phyloP scores from a whole-genome alignment of 2,888 invertebrate genomes.

The Eremobia ochroleuca region DNA sequence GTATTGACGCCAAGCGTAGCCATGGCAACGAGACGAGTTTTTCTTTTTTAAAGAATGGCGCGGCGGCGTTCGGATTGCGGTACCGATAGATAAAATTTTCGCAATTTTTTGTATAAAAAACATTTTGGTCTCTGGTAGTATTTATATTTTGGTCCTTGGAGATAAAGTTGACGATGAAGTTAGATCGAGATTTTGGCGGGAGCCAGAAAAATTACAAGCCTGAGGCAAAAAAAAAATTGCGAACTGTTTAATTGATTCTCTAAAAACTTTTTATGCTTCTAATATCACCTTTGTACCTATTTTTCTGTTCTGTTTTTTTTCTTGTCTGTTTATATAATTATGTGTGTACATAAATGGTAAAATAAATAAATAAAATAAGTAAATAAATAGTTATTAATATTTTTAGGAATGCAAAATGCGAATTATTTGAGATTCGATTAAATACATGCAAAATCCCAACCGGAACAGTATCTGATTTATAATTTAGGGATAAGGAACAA shows the following conservation, averaged over 20 bases:
- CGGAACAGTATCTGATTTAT: no score
- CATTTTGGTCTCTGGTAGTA: neutral
- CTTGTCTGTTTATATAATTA: no score
- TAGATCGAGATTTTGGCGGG: neutral
- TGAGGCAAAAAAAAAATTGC: neutral
- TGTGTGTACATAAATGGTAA: no score
- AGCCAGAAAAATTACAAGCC: neutral
- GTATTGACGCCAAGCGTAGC: slow-evolving; percentile 41
- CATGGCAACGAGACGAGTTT: slow-evolving; percentile 57
- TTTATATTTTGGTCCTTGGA: neutral
- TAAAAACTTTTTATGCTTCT: neutral
- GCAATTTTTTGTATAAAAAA: neutral
- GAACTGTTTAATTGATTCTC: neutral
- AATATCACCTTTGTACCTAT: no score
- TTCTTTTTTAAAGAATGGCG: slow-evolving; percentile 42
- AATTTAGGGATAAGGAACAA: no score
- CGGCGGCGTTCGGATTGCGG: neutral
- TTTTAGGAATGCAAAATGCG: neutral
- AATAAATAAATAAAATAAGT: no score
- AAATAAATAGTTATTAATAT: neutral
- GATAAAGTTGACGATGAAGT: neutral
- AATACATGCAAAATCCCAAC: no score
- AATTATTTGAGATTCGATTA: neutral
- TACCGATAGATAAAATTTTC: neutral
- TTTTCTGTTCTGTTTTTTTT: no score